phyloP scores from a whole-genome alignment of 2,888 invertebrate genomes.

The Temnothorax rugatulus region DNA sequence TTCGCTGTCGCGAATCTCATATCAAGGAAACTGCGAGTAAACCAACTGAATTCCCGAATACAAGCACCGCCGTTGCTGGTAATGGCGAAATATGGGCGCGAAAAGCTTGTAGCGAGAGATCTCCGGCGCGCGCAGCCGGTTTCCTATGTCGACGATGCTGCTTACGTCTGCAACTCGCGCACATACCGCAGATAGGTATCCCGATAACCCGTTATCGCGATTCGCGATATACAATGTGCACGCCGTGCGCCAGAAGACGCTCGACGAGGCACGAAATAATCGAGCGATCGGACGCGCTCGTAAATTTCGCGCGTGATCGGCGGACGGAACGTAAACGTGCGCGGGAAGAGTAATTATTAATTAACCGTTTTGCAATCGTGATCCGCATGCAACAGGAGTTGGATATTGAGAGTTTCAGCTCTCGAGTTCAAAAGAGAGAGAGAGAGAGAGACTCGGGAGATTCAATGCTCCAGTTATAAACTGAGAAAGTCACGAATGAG shows the following conservation, averaged over 20 bases:
- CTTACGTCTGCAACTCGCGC: conserved; percentile 51
- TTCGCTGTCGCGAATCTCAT: too few relatives aligned
- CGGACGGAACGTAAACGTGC: conserved; percentile 7
- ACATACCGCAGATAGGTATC: conserved; percentile 56
- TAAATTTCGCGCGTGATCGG: conserved; percentile 49
- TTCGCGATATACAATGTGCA: conserved; percentile 56
- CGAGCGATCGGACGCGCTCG: conserved; percentile 42
- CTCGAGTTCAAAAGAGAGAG: background rate
- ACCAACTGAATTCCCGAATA: conserved; percentile 42
- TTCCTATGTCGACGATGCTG: conserved; percentile 53
- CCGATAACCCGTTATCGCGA: conserved; percentile 70
- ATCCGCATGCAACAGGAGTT: background rate
- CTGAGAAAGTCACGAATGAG: conserved; percentile 7
- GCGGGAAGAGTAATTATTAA: conserved; percentile 32
- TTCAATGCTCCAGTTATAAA: background rate
- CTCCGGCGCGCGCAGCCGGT: conserved; percentile 32
- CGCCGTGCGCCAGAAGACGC: conserved; percentile 54
- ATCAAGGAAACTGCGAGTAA: background rate
- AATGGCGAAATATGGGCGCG: conserved; percentile 26
- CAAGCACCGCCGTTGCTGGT: conserved; percentile 11
- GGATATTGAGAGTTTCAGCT: background rate
- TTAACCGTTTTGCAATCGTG: conserved; percentile 24
- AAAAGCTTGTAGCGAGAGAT: conserved; percentile 26
- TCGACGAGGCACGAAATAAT: conserved; percentile 48
- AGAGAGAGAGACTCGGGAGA: too few relatives aligned